A percentile compares a stretch with the other conserved stretches of the same genome.
phyloP scores from a whole-genome alignment of 1,140 invertebrate species.

The Palaemon carinicauda region DNA sequence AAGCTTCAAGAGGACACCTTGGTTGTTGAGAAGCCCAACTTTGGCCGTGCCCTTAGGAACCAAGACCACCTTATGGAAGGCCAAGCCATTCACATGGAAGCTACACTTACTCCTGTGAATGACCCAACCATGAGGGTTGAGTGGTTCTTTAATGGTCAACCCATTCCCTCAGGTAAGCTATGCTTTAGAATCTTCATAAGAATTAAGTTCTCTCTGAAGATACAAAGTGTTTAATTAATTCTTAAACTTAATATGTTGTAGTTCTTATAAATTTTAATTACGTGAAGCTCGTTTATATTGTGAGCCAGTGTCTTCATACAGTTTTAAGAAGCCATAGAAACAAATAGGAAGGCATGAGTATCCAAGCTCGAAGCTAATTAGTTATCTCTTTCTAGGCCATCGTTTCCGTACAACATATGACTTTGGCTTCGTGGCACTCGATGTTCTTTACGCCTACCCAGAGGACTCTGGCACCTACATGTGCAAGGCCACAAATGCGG shows the following conservation, averaged over 20 bases:
- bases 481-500: constrained; percentile 64
- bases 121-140: constrained; percentile 95
- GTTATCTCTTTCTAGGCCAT: constrained; percentile 66
- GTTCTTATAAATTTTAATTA: too few relatives aligned
- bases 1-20: constrained; percentile 77
- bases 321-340: too few relatives aligned
- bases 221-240: too few relatives aligned
- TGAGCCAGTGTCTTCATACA: too few relatives aligned
- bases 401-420: constrained; percentile 73
- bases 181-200: not conserved
- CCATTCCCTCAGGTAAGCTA: constrained; percentile 78
- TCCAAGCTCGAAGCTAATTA: not conserved
- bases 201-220: not conserved
- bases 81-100: constrained; percentile 92
- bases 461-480: constrained; percentile 67
- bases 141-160: constrained; percentile 92
- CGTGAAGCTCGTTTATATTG: too few relatives aligned
- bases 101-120: constrained; percentile 91
- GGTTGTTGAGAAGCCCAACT: constrained; percentile 84
- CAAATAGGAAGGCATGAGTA: too few relatives aligned
- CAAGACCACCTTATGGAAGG: constrained; percentile 84
- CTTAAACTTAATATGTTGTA: too few relatives aligned
- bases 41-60: constrained; percentile 86
- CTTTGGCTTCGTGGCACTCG: constrained; percentile 70
- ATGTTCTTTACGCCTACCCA: constrained; percentile 68